phyloP scores from a whole-genome alignment of 1,140 invertebrate species.

The Drosophila triauraria region DNA sequence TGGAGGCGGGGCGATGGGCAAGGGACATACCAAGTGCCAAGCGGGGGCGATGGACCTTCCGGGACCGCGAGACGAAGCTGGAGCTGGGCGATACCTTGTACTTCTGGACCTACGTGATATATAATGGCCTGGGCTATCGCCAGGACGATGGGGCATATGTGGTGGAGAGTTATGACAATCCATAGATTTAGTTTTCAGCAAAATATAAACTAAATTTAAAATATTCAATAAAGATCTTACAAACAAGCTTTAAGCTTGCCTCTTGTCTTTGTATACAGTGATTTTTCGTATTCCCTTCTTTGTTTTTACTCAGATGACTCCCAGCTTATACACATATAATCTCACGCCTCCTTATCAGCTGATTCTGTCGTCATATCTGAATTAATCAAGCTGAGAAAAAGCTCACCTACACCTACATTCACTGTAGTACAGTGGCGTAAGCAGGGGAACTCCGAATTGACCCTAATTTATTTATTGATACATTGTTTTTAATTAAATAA shows the following conservation, averaged over 20 bases:
- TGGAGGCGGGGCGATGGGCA: constrained; percentile 90
- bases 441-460: no score
- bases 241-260: constrained; percentile 15
- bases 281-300: no score
- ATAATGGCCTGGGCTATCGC: constrained; percentile 87
- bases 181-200: not conserved
- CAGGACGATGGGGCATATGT: constrained; percentile 87
- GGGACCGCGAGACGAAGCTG: constrained; percentile 87
- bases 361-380: not conserved
- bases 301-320: no score
- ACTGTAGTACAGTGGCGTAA: no score
- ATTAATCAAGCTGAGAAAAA: not conserved
- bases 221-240: not conserved
- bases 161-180: constrained; percentile 82
- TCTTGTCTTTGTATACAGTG: no score
- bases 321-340: not conserved
- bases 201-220: not conserved
- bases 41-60: constrained; percentile 89
- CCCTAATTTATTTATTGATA: no score
- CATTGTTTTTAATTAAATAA: no score
- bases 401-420: not conserved
- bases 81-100: constrained; percentile 89
- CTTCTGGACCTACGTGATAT: constrained; percentile 90
- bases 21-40: constrained; percentile 88
- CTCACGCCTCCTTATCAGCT: not conserved